Percentiles rank a stretch among this genome's conserved stretches.
Evolutionary conservation across 2,888 invertebrate genomes (phyloP).

Genomic region (Teinopalpus imperialis): DNA sequence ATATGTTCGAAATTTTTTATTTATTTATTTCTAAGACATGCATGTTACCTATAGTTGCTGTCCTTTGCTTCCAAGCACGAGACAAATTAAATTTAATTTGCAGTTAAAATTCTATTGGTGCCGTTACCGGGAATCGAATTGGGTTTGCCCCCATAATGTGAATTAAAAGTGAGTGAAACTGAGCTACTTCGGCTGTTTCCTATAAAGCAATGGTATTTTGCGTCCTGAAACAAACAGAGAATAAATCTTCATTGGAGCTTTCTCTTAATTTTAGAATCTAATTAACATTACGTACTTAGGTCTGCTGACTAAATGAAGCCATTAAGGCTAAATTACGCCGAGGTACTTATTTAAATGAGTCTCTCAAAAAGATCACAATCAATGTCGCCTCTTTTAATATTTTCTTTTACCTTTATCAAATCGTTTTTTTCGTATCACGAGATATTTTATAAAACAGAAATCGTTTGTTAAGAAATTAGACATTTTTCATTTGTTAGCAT

Average conservation of each 20-base stretch:
- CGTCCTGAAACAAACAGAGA: slow-evolving; percentile 16
- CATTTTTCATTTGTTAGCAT: slow-evolving; percentile 7
- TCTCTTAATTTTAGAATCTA: slow-evolving; percentile 51
- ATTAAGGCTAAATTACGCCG: slow-evolving; percentile 49
- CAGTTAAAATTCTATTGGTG: too few relatives aligned
- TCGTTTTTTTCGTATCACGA: slow-evolving; percentile 11
- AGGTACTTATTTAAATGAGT: slow-evolving; percentile 49
- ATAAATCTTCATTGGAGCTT: slow-evolving; percentile 44
- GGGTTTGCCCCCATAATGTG: too few relatives aligned
- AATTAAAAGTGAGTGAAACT: too few relatives aligned
- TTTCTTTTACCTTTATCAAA: slow-evolving; percentile 14
- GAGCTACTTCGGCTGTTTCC: too few relatives aligned
- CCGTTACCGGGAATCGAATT: too few relatives aligned
- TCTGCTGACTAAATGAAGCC: slow-evolving; percentile 52
- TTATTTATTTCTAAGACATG: too few relatives aligned
- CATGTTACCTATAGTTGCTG: too few relatives aligned
- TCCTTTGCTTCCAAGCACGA: too few relatives aligned
- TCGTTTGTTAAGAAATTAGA: slow-evolving; percentile 2
- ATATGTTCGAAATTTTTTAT: too few relatives aligned
- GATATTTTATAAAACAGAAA: slow-evolving; percentile 16
- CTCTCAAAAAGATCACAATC: slow-evolving; percentile 32
- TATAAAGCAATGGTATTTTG: too few relatives aligned
- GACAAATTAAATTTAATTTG: too few relatives aligned
- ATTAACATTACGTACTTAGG: slow-evolving; percentile 55
- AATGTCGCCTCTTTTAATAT: slow-evolving; percentile 22